Evolutionary conservation across 2,888 invertebrate species (phyloP).

Genomic region (Agonopterix subpropinquella): DNA sequence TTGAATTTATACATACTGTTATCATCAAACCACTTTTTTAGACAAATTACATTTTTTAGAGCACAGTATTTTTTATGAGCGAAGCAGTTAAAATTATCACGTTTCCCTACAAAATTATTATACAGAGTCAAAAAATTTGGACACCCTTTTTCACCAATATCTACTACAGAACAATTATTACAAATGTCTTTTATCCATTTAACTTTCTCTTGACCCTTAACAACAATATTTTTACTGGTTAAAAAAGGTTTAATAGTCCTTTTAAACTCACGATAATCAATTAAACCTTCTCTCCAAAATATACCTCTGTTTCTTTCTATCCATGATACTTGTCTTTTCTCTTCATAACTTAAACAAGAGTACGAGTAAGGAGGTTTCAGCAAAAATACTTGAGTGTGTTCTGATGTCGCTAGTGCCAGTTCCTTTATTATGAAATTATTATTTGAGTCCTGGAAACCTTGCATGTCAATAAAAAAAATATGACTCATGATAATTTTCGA

Average conservation of each 20-base stretch:
- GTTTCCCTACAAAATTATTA: no score
- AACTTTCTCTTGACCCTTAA: not conserved
- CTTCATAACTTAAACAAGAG: not conserved
- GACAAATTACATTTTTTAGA: no score
- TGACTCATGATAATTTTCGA: constrained; percentile 13
- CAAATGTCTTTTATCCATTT: not conserved
- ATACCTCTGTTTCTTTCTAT: not conserved
- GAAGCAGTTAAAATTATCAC: no score
- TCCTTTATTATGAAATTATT: constrained; percentile 9
- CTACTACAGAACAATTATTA: no score
- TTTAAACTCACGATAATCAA: not conserved
- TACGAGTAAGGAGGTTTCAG: not conserved
- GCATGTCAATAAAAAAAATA: constrained; percentile 1
- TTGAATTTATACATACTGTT: no score
- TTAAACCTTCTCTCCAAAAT: not conserved
- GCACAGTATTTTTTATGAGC: no score
- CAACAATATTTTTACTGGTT: not conserved
- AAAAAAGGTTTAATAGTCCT: not conserved
- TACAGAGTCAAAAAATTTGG: no score
- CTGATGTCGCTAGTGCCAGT: not conserved
- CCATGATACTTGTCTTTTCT: not conserved
- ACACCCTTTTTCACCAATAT: no score
- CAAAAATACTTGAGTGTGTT: not conserved
- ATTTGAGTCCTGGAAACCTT: not conserved
- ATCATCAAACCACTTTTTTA: no score